phyloP scores from a whole-genome alignment of 2,797 vertebrate genomes.

The Fratercula arctica region DNA sequence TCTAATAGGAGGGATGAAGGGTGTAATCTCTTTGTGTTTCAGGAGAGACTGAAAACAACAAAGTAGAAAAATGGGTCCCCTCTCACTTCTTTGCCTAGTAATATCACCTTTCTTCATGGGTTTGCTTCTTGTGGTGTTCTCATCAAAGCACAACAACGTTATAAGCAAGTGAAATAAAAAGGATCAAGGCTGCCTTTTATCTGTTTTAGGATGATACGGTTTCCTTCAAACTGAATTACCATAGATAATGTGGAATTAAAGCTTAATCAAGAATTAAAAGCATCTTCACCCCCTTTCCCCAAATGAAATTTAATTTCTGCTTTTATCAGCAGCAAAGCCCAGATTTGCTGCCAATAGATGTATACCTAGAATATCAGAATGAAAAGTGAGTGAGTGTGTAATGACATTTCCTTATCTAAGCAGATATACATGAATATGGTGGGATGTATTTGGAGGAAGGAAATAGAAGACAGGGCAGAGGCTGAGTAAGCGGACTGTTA shows the following conservation, averaged over 20 bases:
- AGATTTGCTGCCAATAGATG: neutral
- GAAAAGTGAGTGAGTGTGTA: rapidly evolving
- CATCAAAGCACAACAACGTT: neutral
- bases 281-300: neutral
- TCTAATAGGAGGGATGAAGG: neutral
- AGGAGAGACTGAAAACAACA: neutral
- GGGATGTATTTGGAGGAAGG: neutral
- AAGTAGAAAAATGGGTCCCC: neutral
- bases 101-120: neutral
- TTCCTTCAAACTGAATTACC: neutral
- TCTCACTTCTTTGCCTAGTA: neutral
- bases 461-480: neutral
- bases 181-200: neutral
- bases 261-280: neutral
- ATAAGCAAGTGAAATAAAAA: neutral
- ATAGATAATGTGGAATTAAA: neutral
- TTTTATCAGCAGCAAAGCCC: neutral
- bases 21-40: neutral
- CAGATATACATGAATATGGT: neutral
- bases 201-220: neutral
- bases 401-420: neutral
- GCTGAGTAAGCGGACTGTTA: neutral
- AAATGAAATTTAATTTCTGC: neutral
- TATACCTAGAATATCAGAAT: neutral
- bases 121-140: neutral